A percentile compares a stretch with the other conserved stretches of the same genome.
Conservation (phyloP, 2,888 invertebrate species). For the Anarsia innoxiella region DNA sequence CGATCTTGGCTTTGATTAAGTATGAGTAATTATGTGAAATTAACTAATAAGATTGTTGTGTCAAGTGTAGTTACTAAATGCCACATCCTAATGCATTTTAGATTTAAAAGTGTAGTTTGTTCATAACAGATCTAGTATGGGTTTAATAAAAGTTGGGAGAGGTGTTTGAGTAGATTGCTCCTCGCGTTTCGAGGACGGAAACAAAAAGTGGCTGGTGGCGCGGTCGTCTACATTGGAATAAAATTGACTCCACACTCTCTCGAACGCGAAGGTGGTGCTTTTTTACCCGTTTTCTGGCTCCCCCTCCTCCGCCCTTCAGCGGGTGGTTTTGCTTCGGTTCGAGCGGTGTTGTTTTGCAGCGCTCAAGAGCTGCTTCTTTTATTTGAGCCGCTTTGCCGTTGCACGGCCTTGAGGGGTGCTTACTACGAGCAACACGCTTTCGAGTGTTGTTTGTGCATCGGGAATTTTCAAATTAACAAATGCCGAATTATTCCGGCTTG, state of each 20-base stretch:
- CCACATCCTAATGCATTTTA: too few relatives aligned
- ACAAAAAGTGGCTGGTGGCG: constrained; percentile 72
- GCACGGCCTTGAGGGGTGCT: constrained; percentile 67
- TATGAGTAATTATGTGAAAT: too few relatives aligned
- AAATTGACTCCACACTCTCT: constrained; percentile 76
- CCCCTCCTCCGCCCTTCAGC: constrained; percentile 56
- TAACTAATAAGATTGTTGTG: too few relatives aligned
- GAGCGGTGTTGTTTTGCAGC: constrained; percentile 70
- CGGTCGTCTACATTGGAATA: constrained; percentile 75
- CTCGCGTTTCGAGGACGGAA: constrained; percentile 71
- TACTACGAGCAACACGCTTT: constrained; percentile 56
- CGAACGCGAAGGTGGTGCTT: constrained; percentile 69
- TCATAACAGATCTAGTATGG: too few relatives aligned
- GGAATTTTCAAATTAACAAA: constrained; percentile 71
- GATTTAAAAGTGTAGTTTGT: too few relatives aligned
- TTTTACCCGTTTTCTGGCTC: constrained; percentile 57
- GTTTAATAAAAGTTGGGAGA: constrained; percentile 65
- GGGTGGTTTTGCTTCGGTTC: constrained; percentile 74
- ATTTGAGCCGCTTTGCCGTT: constrained; percentile 70
- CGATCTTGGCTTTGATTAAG: too few relatives aligned
- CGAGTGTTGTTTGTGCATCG: constrained; percentile 65
- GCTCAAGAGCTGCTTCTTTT: constrained; percentile 73
- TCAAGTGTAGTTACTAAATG: too few relatives aligned
- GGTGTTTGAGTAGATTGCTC: constrained; percentile 70
- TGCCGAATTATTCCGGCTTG: constrained; percentile 48